Evolutionary conservation across 2,888 invertebrate genomes (phyloP).

Genomic region (Agrotis segetum): DNA sequence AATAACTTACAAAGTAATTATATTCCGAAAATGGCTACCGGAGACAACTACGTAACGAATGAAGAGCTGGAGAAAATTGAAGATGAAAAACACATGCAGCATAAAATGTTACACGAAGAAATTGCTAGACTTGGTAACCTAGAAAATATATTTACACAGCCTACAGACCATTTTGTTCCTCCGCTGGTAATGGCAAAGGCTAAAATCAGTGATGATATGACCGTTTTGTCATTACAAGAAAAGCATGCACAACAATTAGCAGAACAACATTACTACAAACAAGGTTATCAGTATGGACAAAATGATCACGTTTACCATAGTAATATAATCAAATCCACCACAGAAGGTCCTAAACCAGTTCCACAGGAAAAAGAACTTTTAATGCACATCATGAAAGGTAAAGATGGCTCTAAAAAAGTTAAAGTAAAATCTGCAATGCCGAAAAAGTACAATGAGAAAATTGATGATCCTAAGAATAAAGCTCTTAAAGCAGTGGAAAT

Average conservation of each 20-base stretch:
- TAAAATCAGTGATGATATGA: slow-evolving; percentile 88
- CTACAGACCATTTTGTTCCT: slow-evolving; percentile 89
- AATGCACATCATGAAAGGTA: slow-evolving; percentile 58
- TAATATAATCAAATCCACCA: slow-evolving; percentile 60
- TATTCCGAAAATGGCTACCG: slow-evolving; percentile 76
- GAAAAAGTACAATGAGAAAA: slow-evolving; percentile 84
- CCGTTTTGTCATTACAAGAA: slow-evolving; percentile 86
- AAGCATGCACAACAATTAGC: slow-evolving; percentile 87
- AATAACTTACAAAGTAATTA: slow-evolving; percentile 84
- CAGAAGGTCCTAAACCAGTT: slow-evolving; percentile 59
- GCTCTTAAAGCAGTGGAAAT: slow-evolving; percentile 64
- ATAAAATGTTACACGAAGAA: slow-evolving; percentile 86
- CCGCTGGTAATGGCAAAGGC: slow-evolving; percentile 90
- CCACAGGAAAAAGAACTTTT: slow-evolving; percentile 62
- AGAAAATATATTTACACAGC: slow-evolving; percentile 87
- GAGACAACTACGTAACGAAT: slow-evolving; percentile 74
- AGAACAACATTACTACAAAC: slow-evolving; percentile 75
- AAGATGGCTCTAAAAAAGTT: slow-evolving; percentile 73
- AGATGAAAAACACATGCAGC: slow-evolving; percentile 83
- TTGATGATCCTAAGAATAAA: slow-evolving; percentile 76
- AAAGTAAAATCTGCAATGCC: slow-evolving; percentile 75
- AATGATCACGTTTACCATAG: slow-evolving; percentile 56
- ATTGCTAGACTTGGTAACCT: slow-evolving; percentile 84
- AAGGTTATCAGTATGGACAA: slow-evolving; percentile 63
- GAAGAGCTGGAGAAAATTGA: slow-evolving; percentile 81